Evolutionary conservation across 2,113 vertebrate species (phyloP).

Genomic region (Alligator sinensis): DNA sequence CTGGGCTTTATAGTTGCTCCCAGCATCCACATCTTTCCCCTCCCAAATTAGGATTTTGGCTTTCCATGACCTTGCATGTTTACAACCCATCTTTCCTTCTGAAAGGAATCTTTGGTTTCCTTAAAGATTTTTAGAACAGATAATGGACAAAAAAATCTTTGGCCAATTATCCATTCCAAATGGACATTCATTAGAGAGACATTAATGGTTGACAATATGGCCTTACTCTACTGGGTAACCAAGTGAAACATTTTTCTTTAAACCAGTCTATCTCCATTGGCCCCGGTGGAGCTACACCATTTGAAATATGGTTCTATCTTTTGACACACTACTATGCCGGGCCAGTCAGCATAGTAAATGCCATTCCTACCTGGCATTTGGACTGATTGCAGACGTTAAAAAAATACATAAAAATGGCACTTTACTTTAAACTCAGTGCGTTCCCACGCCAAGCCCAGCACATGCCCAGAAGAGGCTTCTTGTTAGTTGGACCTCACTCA

Average conservation of each 20-base stretch:
- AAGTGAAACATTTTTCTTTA: background rate
- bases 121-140: background rate
- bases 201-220: background rate
- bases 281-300: background rate
- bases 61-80: background rate
- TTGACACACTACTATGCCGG: background rate
- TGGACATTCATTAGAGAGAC: background rate
- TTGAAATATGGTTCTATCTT: background rate
- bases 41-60: background rate
- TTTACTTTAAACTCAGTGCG: background rate
- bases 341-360: background rate
- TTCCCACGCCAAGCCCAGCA: background rate
- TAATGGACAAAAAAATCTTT: background rate
- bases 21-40: background rate
- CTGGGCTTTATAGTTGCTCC: background rate
- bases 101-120: background rate
- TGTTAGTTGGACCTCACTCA: background rate
- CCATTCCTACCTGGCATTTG: constrained; percentile 6
- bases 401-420: background rate
- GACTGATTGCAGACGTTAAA: background rate
- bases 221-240: background rate
- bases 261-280: background rate
- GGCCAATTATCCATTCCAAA: background rate
- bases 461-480: background rate
- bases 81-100: background rate